A percentile compares a stretch with the other conserved stretches of the same genome.
These are phyloP conservation scores for Drosophila arizonae DNA, from an alignment of 1,140 invertebrate genomes.

Conservation along the genomic window DNA sequence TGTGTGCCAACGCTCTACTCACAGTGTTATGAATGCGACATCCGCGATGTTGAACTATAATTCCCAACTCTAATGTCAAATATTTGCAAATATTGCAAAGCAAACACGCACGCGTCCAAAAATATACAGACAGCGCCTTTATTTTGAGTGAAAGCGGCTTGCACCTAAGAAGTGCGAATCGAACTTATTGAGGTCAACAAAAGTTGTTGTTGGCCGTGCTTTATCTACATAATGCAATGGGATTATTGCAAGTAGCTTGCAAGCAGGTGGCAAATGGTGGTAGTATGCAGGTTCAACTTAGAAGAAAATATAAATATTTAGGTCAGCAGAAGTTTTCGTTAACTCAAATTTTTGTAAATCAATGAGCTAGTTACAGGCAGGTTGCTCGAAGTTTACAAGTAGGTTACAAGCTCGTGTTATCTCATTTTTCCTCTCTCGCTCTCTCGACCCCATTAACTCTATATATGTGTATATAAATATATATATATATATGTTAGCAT, in stretches of 20 bases:
- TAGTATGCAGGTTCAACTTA: background rate
- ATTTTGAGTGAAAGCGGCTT: constrained; percentile 19
- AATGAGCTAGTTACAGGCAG: background rate
- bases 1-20: too few relatives aligned
- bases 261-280: constrained; percentile 5
- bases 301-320: background rate
- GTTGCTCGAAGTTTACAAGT: background rate
- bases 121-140: constrained; percentile 1
- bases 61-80: constrained; percentile 7
- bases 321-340: background rate
- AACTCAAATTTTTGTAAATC: background rate
- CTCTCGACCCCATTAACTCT: too few relatives aligned
- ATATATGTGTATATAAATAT: background rate
- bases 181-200: constrained; percentile 19
- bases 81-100: constrained; percentile 3
- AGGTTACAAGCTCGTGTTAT: background rate
- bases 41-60: too few relatives aligned
- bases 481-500: too few relatives aligned
- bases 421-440: too few relatives aligned
- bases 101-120: background rate
- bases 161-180: background rate
- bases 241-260: constrained; percentile 18
- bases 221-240: background rate
- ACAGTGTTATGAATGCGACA: too few relatives aligned
- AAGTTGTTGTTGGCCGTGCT: background rate